Percentiles rank a stretch among this genome's conserved stretches.
Evolutionary conservation across 2,888 invertebrate species (phyloP).

Genomic region (Apotomis turbidana): DNA sequence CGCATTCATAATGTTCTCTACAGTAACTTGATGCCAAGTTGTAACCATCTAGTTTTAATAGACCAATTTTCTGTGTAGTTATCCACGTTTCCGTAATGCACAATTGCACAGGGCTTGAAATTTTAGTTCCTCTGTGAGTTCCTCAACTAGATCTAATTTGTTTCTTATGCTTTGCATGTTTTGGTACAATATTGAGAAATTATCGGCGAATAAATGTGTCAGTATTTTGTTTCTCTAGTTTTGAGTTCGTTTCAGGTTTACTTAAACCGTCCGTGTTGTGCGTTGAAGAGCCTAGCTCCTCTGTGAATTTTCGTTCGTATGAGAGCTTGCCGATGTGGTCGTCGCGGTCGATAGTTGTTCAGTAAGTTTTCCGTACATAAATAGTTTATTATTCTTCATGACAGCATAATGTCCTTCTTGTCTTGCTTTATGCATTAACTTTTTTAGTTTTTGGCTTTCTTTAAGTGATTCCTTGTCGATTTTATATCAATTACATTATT

Average conservation of each 20-base stretch:
- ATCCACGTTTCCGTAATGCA: conserved; percentile 2
- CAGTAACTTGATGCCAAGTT: too few relatives aligned
- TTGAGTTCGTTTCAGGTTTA: too few relatives aligned
- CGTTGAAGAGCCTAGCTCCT: too few relatives aligned
- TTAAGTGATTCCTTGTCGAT: not conserved
- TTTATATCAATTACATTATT: too few relatives aligned
- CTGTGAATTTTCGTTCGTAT: too few relatives aligned
- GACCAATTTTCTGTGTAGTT: not conserved
- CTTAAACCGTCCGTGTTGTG: too few relatives aligned
- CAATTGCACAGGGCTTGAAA: not conserved
- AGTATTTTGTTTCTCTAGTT: not conserved
- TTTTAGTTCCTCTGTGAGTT: conserved; percentile 3
- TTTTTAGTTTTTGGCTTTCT: not conserved
- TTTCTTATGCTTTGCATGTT: not conserved
- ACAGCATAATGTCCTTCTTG: conserved; percentile 1
- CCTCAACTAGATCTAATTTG: not conserved
- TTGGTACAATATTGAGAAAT: not conserved
- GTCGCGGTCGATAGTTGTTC: not conserved
- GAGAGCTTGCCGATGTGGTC: too few relatives aligned
- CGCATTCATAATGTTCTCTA: too few relatives aligned
- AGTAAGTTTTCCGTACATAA: not conserved
- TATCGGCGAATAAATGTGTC: not conserved
- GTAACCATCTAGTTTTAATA: not conserved
- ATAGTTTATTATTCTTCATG: not conserved
- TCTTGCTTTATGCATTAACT: not conserved